Base-by-base conservation (phyloP, 1,140 invertebrate species). In the Laupala kohalensis region DNA sequence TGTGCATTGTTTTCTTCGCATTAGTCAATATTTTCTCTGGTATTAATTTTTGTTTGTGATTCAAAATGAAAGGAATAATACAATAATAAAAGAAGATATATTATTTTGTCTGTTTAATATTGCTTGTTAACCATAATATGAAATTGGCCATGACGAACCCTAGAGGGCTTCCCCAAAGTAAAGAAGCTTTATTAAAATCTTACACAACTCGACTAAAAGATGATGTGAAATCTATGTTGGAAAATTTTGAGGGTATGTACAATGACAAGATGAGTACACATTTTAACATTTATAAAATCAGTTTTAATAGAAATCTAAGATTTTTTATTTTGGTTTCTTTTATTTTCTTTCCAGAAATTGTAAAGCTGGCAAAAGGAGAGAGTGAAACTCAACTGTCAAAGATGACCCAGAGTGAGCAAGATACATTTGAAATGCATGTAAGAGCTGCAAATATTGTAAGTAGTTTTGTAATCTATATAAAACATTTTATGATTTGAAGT, bases 371-470 rank as follows among this genome's bases (percentile, higher is more conserved):
- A 0, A 91, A 95, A 83, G 90, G 94, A n/a, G 95, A 97, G 79
- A 91, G 91, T 80, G 94, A 97, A 76, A 90, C 90, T 19, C 94
- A 97, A 80, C 82, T 96, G 68, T 90, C 89, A 27, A 85, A 92
- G 78, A 89, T 92, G 83, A 94, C 94, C 2, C 93, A 96, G 78
- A 92, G 92, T 79, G 95, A 97, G 80, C 93, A 97, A 78, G 94
- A 96, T 75, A 93, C 94, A 66, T 97, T 93, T 81, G 96, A 98
- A 85, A 97, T 98, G 93, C 92, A 96, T 82, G 95, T 98, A 0
- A 83, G 95, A 78, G 92, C 94, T 37, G 92, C 94, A 4, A 97
- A 97, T 80, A 97, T 98, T 78, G 90, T 92, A 84, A 83, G 81
- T 81, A 23, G 19, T 12, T 28, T 3, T 15, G 19, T 25, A 13